Evolutionary conservation across 2,888 invertebrate genomes (phyloP), one percentile per base, ranked within the genome.

Genomic region (Drosophila lutescens): DNA sequence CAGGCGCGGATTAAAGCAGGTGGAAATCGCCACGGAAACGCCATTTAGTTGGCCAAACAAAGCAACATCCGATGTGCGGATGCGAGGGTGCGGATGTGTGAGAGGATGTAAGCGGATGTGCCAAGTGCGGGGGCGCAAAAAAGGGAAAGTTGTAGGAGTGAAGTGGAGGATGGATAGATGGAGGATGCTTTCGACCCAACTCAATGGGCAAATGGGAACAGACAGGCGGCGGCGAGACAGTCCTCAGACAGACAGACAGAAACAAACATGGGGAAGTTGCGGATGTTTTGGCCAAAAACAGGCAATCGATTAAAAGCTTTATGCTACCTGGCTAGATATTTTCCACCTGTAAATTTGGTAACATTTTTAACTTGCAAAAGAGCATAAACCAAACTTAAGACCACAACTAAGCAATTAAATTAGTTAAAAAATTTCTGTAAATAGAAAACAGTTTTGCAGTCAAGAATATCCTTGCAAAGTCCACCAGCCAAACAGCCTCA

Each of bases 191-290:
- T 34, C 41, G 60, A 85, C 86, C 83, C 83, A 72, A 79, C 86
- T 86, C 86, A 86, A 77, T n/a, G 56, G 75, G 57, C 30, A 59
- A 80, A 77, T 75, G 70, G 70, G 66, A 67, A 66, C 66, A 74
- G 86, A 86, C 80, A 80, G 80, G 76, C 86, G 83, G 76, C 86
- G 83, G 61, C 83, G 69, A 83, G 86, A 86, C 86, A 77, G 59
- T 58, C 66, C 81, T 70, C 80, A 85, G 80, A 26, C 61, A 65
- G 62, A 65, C n/a, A 41, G 34, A 69, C 43, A 26, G 49, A 13
- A 6, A 17, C n/a, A 53, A 12, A 4, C 15, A 26, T 23, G 34
- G 15, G 17, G 46, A 41, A 57, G 46, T n/a, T 34, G 7, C 34
- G 13, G 17, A 4, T 34, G 32, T 17, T 49, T 38, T 26, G 26